These are phyloP conservation scores for Panopea generosa DNA, from an alignment of 2,888 invertebrate genomes.

Conservation along the genomic window DNA sequence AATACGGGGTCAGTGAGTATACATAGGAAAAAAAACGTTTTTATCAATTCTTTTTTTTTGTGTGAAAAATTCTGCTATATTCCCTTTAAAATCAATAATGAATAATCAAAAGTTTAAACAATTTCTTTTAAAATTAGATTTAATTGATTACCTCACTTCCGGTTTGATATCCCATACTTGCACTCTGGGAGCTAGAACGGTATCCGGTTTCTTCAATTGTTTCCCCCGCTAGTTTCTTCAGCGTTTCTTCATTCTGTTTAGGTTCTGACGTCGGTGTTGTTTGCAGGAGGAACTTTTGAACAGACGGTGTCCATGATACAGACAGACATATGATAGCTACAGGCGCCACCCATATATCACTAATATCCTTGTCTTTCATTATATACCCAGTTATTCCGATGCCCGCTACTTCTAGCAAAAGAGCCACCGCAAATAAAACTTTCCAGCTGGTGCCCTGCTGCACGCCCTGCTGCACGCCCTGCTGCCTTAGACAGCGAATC, in stretches of 20 bases:
- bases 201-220: too few species aligned
- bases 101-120: too few species aligned
- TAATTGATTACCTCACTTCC: too few species aligned
- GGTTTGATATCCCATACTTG: too few species aligned
- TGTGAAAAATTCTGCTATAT: too few species aligned
- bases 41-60: too few species aligned
- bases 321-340: conserved; percentile 66
- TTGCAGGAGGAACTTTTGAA: conserved; percentile 51
- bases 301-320: conserved; percentile 69
- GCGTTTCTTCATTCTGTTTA: background rate
- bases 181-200: too few species aligned
- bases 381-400: conserved; percentile 32
- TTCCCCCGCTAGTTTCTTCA: too few species aligned
- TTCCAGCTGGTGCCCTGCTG: background rate
- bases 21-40: too few species aligned
- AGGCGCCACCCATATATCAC: conserved; percentile 59
- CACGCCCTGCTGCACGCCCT: background rate
- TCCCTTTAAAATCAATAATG: too few species aligned
- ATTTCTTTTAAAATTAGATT: too few species aligned
- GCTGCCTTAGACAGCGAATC: conserved; percentile 2
- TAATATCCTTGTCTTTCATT: background rate
- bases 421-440: conserved; percentile 39
- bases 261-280: background rate
- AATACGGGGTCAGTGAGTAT: too few species aligned
- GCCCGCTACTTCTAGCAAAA: conserved; percentile 52